These are phyloP conservation scores for Drosophila santomea DNA, from an alignment of 1,140 invertebrate species.

Conservation along the genomic window DNA sequence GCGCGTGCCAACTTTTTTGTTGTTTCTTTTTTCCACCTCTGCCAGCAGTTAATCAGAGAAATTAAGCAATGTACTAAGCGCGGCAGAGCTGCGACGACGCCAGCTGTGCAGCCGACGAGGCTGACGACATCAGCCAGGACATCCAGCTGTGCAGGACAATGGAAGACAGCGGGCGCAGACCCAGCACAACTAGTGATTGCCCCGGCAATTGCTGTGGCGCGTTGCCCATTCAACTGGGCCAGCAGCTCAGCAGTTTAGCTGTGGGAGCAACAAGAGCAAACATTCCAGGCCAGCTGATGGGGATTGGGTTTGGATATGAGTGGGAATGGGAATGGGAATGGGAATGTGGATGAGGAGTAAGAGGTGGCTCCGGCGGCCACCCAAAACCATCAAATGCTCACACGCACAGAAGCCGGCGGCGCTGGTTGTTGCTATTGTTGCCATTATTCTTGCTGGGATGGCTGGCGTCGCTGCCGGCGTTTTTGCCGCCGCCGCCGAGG, in stretches of 20 bases:
- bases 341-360: no score
- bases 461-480: conserved; percentile 43
- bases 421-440: conserved; percentile 32
- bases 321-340: no score
- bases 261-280: conserved; percentile 24
- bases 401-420: conserved; percentile 5
- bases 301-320: background rate
- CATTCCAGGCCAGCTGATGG: conserved; percentile 27
- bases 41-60: conserved; percentile 72
- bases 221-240: conserved; percentile 25
- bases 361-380: conserved; percentile 5
- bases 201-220: conserved; percentile 44
- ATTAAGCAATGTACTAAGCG: conserved; percentile 63
- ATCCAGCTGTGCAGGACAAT: conserved; percentile 65
- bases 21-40: conserved; percentile 27
- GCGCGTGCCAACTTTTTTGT: conserved; percentile 36
- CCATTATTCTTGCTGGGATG: conserved; percentile 51
- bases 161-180: conserved; percentile 38
- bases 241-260: conserved; percentile 5
- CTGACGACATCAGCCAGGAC: conserved; percentile 35
- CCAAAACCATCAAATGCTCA: conserved; percentile 15
- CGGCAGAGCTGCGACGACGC: conserved; percentile 17
- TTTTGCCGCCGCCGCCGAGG: conserved; percentile 18
- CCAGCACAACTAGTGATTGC: conserved; percentile 31
- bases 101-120: conserved; percentile 31